A percentile compares a stretch with the other conserved stretches of the same genome.
Conservation (phyloP, 1,140 invertebrate genomes). For the Neodiprion fabricii region DNA sequence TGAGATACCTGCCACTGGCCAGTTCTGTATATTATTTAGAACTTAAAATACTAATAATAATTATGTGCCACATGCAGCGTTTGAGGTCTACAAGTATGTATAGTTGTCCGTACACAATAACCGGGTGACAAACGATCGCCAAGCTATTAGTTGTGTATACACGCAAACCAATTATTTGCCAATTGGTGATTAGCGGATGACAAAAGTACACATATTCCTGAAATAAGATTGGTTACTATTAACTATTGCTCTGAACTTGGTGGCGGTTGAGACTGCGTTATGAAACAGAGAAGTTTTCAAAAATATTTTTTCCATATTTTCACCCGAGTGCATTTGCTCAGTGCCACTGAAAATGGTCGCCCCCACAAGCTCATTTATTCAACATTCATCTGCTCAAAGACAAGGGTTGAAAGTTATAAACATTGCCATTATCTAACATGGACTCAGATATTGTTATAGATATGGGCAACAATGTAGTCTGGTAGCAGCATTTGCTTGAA, state of each 20-base stretch:
- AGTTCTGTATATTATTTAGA: conserved; percentile 60
- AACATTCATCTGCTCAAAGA: background rate
- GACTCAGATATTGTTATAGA: conserved; percentile 6
- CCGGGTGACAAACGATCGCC: background rate
- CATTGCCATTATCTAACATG: too few relatives aligned
- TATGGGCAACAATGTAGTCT: background rate
- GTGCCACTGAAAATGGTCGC: too few relatives aligned
- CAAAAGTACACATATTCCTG: conserved; percentile 7
- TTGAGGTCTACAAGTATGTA: background rate
- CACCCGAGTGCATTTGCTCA: too few relatives aligned
- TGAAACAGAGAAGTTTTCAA: too few relatives aligned
- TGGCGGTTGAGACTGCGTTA: background rate
- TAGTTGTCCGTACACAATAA: background rate
- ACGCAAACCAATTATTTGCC: background rate
- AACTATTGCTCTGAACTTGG: background rate
- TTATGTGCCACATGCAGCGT: conserved; percentile 36
- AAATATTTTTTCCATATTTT: too few relatives aligned
- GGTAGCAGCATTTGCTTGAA: too few relatives aligned
- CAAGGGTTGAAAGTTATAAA: background rate
- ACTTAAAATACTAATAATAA: conserved; percentile 33
- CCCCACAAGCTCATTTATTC: too few relatives aligned
- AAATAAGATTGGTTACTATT: background rate
- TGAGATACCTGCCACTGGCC: conserved; percentile 66
- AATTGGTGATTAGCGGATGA: background rate
- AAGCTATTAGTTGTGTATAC: conserved; percentile 6